Base-by-base conservation (phyloP, 92 coral and sea anemone genomes). In the Hydrozoanthus gracilis region DNA sequence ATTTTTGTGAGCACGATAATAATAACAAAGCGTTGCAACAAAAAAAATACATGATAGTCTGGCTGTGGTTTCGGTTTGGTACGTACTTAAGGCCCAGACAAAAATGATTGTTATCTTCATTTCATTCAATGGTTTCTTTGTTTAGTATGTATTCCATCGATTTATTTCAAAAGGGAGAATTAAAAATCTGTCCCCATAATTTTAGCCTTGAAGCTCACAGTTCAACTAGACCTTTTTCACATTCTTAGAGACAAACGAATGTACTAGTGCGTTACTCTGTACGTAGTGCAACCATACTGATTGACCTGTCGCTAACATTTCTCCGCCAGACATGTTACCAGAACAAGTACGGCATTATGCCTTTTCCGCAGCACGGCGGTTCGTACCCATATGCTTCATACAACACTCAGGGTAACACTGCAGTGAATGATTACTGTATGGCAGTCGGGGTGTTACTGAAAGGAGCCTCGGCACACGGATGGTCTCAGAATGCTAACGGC, bases 321-420 rank as follows among this genome's bases (percentile, higher is more conserved):
- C 15, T n/a, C 39, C 79, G 5, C 51, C 73, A 95, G 96, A 76
- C 52, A 11, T 93, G 96, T 84, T 89, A 88, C 83, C 95, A 95
- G 71, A 93, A 95, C 92, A 91, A 86, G 92, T 93, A 78, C 49
- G 98, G 95, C 44, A 86, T 95, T 3, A 86, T 90, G 94, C 95
- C 98, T 7, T 10, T 8, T 1, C 73, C 50, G 20, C 16, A 7
- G 2, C 96, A 93, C 49, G 98, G 96, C 16, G 98, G 98, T 7
- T 90, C 96, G 45, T 93, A 95, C 74, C 98, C 98, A 8, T 91
- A 91, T 62, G 89, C 92, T 39, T 74, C 95, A 4, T 35, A 4
- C 79, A 83, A 93, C 78, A 55, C 87, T 14, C 88, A 67, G 11
- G 96, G 98, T 1, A 79, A 92, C 82, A 86, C 92, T 5, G 48